A percentile compares a stretch with the other conserved stretches of the same genome.
These are phyloP conservation scores for Protodeltote pygarga DNA, from an alignment of 2,888 invertebrate genomes.

Conservation along the genomic window DNA sequence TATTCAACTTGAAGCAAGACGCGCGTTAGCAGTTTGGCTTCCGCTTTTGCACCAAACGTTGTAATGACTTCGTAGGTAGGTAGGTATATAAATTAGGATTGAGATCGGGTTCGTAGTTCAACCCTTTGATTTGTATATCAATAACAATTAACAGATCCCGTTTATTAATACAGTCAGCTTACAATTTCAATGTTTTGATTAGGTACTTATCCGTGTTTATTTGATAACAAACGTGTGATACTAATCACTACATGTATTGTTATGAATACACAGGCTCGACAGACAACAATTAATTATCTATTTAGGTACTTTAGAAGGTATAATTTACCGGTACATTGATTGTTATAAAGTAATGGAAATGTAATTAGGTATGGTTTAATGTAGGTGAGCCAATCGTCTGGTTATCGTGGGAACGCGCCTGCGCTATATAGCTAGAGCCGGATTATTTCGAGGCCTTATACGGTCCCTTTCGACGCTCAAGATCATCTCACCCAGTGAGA, in stretches of 20 bases:
- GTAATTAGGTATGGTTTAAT: slow-evolving; percentile 53
- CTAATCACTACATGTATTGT: slow-evolving; percentile 18
- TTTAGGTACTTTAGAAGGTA: slow-evolving; percentile 23
- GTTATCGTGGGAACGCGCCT: slow-evolving; percentile 67
- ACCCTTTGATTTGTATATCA: too few relatives aligned
- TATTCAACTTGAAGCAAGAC: too few relatives aligned
- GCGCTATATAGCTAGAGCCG: slow-evolving; percentile 44
- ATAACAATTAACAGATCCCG: background rate
- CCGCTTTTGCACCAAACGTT: too few relatives aligned
- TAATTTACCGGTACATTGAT: slow-evolving; percentile 29
- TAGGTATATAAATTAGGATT: too few relatives aligned
- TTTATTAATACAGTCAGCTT: background rate
- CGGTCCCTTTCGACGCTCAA: slow-evolving; percentile 52
- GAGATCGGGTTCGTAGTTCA: too few relatives aligned
- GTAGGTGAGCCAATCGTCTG: slow-evolving; percentile 55
- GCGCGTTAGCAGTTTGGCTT: too few relatives aligned
- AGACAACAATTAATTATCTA: slow-evolving; percentile 29
- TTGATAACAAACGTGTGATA: slow-evolving; percentile 12
- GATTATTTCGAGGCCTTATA: slow-evolving; percentile 57
- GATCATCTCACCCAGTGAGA: slow-evolving; percentile 52
- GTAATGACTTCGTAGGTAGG: too few relatives aligned
- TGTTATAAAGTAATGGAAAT: slow-evolving; percentile 47
- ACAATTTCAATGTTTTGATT: slow-evolving; percentile 10
- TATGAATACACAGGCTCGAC: slow-evolving; percentile 19
- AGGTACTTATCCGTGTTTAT: slow-evolving; percentile 21